phyloP scores from a whole-genome alignment of 1,140 invertebrate species.

The Eriosoma lanigerum region DNA sequence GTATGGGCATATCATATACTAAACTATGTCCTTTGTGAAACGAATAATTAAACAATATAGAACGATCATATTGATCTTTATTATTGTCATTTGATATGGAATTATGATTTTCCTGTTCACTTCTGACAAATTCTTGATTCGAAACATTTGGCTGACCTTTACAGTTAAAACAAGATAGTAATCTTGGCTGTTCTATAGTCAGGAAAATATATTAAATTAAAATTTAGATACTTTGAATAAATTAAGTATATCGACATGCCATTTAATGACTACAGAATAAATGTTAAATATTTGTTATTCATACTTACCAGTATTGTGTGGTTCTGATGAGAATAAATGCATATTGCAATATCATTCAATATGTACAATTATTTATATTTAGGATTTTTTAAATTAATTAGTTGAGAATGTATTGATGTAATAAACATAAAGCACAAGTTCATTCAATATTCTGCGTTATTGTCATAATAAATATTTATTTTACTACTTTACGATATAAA shows the following conservation, averaged over 20 bases:
- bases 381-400: too few relatives aligned
- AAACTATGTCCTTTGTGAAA: slow-evolving; percentile 38
- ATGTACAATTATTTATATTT: too few relatives aligned
- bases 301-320: neutral
- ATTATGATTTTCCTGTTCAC: neutral
- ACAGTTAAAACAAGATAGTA: slow-evolving; percentile 16
- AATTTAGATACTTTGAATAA: neutral
- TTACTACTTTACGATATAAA: too few relatives aligned
- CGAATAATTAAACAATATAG: slow-evolving; percentile 17
- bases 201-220: neutral
- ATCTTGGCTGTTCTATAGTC: neutral
- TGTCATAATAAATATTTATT: too few relatives aligned
- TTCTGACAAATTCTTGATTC: slow-evolving; percentile 13
- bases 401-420: too few relatives aligned
- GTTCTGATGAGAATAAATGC: neutral
- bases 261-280: too few relatives aligned
- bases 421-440: too few relatives aligned
- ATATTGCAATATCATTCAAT: neutral
- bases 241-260: neutral
- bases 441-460: too few relatives aligned
- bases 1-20: slow-evolving; percentile 35
- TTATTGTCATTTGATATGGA: neutral
- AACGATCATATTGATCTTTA: slow-evolving; percentile 2
- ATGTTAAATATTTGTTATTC: neutral
- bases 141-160: slow-evolving; percentile 3